Base-by-base conservation (phyloP, 2,797 vertebrate species). In the Micrastur ruficollis region DNA sequence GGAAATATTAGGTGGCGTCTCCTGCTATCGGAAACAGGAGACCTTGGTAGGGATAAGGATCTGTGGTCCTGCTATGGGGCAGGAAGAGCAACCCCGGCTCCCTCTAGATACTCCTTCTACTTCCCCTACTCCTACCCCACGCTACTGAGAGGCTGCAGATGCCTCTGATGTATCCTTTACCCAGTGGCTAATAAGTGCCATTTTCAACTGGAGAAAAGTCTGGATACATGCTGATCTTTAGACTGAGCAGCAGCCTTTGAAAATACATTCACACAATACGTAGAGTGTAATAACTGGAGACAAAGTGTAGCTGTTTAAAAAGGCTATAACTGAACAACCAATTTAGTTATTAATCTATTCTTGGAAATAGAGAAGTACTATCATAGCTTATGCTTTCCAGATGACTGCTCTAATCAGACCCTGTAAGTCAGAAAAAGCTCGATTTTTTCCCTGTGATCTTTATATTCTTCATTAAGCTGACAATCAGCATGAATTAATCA, bases 261-360 rank as follows among this genome's bases (percentile, higher is more conserved):
- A 93, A 84, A 76, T 32, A 70, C 11, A 32, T 47, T 84, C 44
- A 6, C 32, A 80, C 8, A 90, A 73, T 59, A 89, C 52, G 63
- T 89, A 22, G 50, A 67, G 29, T 26, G 29, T 71, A 86, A 67
- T 87, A 95, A 83, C 52, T 49, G 31, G 27, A 89, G 53, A 81
- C 56, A 85, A 62, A 63, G 10, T 25, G 16, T 31, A 87, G 59
- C 81, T 87, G 50, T 80, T 95, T 92, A 76, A 92, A 92, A 91
- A 56, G 31, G 13, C 47, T 82, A 16, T 49, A 92, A 62, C 74
- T 85, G 81, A 96, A 63, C 46, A 87, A 82, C 22, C 67, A 80
- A 85, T 91, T 91, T 85, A 89, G 71, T 87, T 91, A 95, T 74
- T 92, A 93, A 71, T 85, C 74, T 95, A 56, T 89, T 96, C 74